Evolutionary conservation across 2,113 vertebrate species (phyloP).

Genomic region (Bambusicola thoracicus): DNA sequence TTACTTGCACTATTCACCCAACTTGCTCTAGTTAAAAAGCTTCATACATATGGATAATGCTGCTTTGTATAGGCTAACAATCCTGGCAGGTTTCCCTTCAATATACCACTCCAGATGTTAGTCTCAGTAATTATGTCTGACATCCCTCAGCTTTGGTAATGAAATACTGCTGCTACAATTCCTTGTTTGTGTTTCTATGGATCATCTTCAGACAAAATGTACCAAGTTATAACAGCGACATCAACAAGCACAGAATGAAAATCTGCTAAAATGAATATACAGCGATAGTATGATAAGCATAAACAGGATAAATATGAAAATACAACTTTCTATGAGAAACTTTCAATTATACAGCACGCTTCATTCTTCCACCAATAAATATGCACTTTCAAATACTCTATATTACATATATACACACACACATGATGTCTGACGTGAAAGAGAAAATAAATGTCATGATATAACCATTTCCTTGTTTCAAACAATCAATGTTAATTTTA

Average conservation of each 20-base stretch:
- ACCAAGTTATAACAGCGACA: conserved; percentile 22
- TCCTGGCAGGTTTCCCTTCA: conserved; percentile 76
- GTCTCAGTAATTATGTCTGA: conserved; percentile 76
- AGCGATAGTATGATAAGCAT: neutral
- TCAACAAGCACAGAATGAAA: neutral
- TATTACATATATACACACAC: neutral
- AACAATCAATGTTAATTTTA: neutral
- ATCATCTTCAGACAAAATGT: conserved; percentile 66
- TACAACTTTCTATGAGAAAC: neutral
- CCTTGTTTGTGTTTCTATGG: conserved; percentile 73
- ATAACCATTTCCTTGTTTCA: neutral
- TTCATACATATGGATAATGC: conserved; percentile 72
- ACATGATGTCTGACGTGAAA: neutral
- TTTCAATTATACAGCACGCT: neutral
- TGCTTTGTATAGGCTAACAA: conserved; percentile 69
- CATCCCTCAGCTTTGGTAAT: conserved; percentile 78
- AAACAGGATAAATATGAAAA: conserved; percentile 51
- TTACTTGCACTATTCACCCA: conserved; percentile 22
- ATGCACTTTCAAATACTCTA: neutral
- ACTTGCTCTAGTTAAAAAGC: conserved; percentile 54
- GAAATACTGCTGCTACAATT: conserved; percentile 73
- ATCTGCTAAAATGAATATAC: conserved; percentile 43
- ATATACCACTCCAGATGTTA: conserved; percentile 80
- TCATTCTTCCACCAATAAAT: neutral
- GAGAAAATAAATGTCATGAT: neutral